phyloP scores from a whole-genome alignment of 2,113 vertebrate genomes.

The Cebus imitator region DNA sequence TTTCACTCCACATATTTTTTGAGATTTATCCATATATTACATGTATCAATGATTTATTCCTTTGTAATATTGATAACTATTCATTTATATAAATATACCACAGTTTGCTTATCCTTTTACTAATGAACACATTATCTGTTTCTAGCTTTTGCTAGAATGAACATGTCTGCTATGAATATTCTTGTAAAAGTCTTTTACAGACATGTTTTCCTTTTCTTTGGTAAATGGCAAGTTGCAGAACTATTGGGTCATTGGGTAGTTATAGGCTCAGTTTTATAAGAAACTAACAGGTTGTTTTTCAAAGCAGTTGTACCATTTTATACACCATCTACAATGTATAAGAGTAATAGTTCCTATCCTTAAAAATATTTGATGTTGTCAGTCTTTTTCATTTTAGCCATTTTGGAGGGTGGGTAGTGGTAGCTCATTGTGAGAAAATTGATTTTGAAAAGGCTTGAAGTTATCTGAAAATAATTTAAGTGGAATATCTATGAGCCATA shows the following conservation, averaged over 20 bases:
- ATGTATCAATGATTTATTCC: background rate
- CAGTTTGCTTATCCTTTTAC: background rate
- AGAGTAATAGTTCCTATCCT: background rate
- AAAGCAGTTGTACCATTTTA: background rate
- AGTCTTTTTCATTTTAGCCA: background rate
- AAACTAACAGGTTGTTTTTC: background rate
- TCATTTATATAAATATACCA: background rate
- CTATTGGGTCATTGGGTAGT: background rate
- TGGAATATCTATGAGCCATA: background rate
- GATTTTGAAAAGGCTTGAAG: background rate
- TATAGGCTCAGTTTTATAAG: background rate
- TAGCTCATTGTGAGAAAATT: background rate
- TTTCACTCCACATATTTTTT: background rate
- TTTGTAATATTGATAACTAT: background rate
- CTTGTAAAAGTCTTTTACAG: background rate
- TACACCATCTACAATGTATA: background rate
- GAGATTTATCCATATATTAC: background rate
- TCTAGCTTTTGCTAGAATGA: background rate
- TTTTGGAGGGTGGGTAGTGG: background rate
- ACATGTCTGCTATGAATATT: background rate
- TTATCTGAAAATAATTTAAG: constrained; percentile 20
- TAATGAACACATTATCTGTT: background rate
- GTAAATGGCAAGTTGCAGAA: background rate
- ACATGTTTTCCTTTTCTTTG: background rate
- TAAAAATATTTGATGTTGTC: background rate